phyloP scores from a whole-genome alignment of 1,140 invertebrate species.

The Vanessa tameamea region DNA sequence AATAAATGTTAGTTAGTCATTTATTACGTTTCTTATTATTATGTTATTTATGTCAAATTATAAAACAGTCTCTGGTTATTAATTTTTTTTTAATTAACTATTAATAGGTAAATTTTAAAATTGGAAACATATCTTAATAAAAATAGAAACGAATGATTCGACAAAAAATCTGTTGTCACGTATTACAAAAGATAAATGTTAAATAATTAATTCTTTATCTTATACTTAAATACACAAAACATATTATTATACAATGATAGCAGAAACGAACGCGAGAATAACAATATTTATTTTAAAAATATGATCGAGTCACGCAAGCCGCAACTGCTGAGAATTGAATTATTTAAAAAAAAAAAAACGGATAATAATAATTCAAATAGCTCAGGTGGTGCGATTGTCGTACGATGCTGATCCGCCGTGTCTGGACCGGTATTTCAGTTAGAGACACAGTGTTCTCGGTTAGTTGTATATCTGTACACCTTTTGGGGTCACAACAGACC shows the following conservation, averaged over 20 bases:
- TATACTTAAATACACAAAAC: not conserved
- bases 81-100: no score
- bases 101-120: no score
- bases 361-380: conserved; percentile 38
- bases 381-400: conserved; percentile 59
- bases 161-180: not conserved
- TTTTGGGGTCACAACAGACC: conserved; percentile 45
- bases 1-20: no score
- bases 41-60: no score
- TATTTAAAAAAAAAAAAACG: not conserved
- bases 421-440: conserved; percentile 53
- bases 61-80: no score
- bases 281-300: conserved; percentile 25
- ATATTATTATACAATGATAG: conserved; percentile 14
- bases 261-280: not conserved
- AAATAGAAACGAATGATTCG: no score
- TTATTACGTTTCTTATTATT: no score
- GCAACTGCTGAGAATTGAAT: conserved; percentile 15
- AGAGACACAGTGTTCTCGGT: conserved; percentile 43
- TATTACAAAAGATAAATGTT: not conserved
- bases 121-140: not conserved
- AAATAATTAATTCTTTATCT: not conserved
- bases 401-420: conserved; percentile 48
- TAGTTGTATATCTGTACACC: conserved; percentile 30
- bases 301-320: conserved; percentile 20